Base-by-base conservation (phyloP, 2,888 invertebrate genomes). In the Fragum sueziense region DNA sequence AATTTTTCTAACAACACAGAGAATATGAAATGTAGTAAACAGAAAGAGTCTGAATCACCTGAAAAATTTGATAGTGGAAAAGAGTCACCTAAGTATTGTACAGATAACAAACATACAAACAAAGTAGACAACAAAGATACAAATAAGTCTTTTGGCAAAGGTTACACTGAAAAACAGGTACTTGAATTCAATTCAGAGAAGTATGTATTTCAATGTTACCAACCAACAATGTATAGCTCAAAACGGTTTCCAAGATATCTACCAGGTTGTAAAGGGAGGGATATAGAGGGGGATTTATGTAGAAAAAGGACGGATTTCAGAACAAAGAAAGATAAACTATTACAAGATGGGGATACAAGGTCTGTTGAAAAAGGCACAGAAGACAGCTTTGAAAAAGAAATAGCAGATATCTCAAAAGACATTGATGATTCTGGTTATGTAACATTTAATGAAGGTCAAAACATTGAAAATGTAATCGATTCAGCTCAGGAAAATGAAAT, bases 161-260 rank as follows among this genome's bases (percentile, higher is more conserved):
- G 62, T 2, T 62, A 57, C n/a, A 31, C 34, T n/a, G 68, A 67
- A 1, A 76, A 67, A 33, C 54, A 70, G 31, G 59, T 74, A 17
- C 51, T 76, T 57, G 76, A 74, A 51, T 65, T 74, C 52, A 57
- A 74, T 47, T 70, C 78, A 57, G 57, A 79, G 27, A 75, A 65
- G 34, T 78, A 54, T 74, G 61, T 78, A 0, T 79, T 68, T 62
- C 75, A 70, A 31, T 65, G 65, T 34, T 41, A 37, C 27, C 65
- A 65, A 34, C 31, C 29, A 27, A 17, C 61, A 3, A 25, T 41
- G 9, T 65, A 27, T 25, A 65, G 25, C 27, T 2, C 41, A 2
- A 34, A 65, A 34, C 37, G 41, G 20, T 41, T 65, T 17, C 65
- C 65, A 22, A 65, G 65, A 41, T 65, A 65, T 37, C 25, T 65